Percentiles rank a stretch among this genome's conserved stretches.
Conservation (phyloP, 2,797 vertebrate genomes). For the Enteromius afrohamiltoni region DNA sequence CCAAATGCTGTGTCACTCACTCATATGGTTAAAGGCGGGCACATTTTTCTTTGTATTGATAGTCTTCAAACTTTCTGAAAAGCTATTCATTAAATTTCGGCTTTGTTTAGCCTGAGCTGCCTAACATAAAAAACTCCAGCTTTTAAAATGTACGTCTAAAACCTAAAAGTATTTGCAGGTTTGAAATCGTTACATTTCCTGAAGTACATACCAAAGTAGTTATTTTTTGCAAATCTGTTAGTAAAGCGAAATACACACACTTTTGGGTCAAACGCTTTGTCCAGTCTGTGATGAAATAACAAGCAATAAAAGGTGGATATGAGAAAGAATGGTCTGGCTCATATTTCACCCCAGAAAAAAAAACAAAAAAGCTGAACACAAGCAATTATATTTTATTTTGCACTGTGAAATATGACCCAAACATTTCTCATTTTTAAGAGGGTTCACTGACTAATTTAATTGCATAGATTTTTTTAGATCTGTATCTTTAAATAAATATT, state of each 20-base stretch:
- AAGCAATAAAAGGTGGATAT: neutral
- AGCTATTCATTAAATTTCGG: neutral
- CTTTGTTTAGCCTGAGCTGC: neutral
- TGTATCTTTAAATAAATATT: neutral
- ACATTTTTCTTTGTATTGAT: neutral
- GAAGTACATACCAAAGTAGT: neutral
- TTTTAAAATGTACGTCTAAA: neutral
- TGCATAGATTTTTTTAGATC: neutral
- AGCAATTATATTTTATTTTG: neutral
- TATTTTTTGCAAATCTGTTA: neutral
- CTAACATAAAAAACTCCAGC: neutral
- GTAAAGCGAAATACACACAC: neutral
- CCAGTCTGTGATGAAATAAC: constrained; percentile 3
- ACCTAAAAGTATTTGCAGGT: neutral
- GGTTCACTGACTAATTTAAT: neutral
- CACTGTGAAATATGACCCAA: neutral
- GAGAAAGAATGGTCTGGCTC: neutral
- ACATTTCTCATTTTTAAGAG: neutral
- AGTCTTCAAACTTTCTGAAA: neutral
- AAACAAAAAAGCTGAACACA: neutral
- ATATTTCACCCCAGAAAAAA: neutral
- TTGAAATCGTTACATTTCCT: neutral
- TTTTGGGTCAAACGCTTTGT: neutral
- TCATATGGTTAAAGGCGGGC: neutral
- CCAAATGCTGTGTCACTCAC: neutral